Base-by-base conservation (phyloP, 2,113 vertebrate genomes). In the Otolemur garnettii region DNA sequence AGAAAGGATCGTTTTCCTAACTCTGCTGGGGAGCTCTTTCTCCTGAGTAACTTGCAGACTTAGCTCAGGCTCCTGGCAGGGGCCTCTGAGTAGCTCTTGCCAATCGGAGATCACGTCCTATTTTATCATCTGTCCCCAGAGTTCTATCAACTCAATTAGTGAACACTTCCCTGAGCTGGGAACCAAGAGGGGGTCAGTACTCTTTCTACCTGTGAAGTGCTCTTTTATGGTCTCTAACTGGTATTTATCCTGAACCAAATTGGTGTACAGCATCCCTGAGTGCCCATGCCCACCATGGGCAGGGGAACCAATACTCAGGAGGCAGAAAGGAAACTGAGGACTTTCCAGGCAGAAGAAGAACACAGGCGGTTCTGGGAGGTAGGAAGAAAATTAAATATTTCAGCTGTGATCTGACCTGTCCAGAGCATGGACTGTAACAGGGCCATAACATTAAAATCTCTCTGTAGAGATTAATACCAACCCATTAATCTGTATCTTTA, bases 351-450 rank as follows among this genome's bases (percentile, higher is more conserved):
- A 66, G 26, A n/a, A 68, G 78, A 66, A 35, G 13, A 45, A 78
- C 10, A 30, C 12, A 62, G 35, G 38, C 15, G 11, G 35, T 50
- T 96, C 33, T 24, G 1, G 26, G 28, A 64, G 62, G 62, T 4
- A 64, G 71, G n/a, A 87, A 94, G 72, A 45, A 93, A 94, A 64
- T 60, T 1, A 71, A 95, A 42, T 50, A 88, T 72, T 87, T 93
- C 55, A 24, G 19, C 50, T 72, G 60, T 57, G 28, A 28, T 45
- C 60, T 87, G 78, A 66, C 45, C 11, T 38, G 13, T 78, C 7
- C 22, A n/a, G 45, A 57, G 19, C 33, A 12, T 21, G 59, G 13
- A 57, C 66, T 69, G 1, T 68, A 59, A 66, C 12, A 64, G 62
- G 57, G 7, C 18, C 79, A 68, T 72, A 80, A 9, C 33, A 59